These are phyloP conservation scores for Climacteris rufus DNA, from an alignment of 2,113 vertebrate genomes.

Conservation along the genomic window DNA sequence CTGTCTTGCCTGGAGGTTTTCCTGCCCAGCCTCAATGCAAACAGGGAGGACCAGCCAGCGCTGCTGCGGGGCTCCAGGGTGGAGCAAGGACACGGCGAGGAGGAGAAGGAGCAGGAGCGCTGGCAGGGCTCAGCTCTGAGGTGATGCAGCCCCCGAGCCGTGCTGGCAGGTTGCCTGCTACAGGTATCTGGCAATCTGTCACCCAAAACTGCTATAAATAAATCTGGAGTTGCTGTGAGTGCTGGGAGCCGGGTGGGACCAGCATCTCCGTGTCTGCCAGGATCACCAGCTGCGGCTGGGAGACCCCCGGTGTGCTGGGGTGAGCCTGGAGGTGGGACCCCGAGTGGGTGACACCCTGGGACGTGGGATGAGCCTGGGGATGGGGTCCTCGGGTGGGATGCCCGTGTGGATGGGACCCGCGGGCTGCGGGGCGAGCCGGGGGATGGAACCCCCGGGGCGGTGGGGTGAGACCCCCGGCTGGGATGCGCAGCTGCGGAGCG, in stretches of 20 bases:
- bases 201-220: not conserved
- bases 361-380: too few species aligned
- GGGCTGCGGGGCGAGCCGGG: not conserved
- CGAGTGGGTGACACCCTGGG: not conserved
- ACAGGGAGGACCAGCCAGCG: not conserved
- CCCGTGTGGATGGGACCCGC: too few species aligned
- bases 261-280: not conserved
- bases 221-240: not conserved
- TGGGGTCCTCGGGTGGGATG: not conserved
- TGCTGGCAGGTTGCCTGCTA: rapidly evolving
- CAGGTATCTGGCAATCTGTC: not conserved
- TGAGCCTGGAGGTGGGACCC: not conserved
- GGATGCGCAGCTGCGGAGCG: not conserved
- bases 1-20: not conserved
- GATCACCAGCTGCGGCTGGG: not conserved
- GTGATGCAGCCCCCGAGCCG: not conserved
- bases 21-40: rapidly evolving
- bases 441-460: not conserved
- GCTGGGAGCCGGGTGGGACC: not conserved
- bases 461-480: rapidly evolving
- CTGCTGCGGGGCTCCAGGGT: not conserved
- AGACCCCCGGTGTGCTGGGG: not conserved
- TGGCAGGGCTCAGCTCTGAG: not conserved
- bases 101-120: rapidly evolving
- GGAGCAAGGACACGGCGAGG: not conserved